Evolutionary conservation across 2,888 invertebrate species (phyloP).

Genomic region (Parasteatoda lunata): DNA sequence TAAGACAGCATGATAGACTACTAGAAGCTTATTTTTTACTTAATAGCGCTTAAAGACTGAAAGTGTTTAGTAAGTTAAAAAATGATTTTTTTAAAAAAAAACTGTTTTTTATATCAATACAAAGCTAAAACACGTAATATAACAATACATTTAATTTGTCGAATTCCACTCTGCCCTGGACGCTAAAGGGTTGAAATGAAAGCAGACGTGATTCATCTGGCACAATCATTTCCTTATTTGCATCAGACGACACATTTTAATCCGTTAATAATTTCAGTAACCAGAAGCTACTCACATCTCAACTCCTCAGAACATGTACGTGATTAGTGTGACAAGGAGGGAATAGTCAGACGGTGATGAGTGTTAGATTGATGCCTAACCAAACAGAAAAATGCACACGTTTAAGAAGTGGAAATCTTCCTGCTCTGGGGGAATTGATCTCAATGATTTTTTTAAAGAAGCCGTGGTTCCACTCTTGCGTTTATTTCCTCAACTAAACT

Average conservation of each 20-base stretch:
- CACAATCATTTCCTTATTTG: background rate
- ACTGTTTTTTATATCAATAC: no score
- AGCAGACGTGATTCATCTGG: no score
- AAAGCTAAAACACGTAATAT: no score
- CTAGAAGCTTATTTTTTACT: no score
- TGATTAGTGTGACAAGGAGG: background rate
- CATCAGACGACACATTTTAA: background rate
- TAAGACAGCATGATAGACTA: no score
- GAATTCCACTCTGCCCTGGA: no score
- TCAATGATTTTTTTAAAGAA: slow-evolving; percentile 24
- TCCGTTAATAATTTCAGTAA: background rate
- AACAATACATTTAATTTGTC: no score
- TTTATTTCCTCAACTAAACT: slow-evolving; percentile 16
- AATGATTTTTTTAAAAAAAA: no score
- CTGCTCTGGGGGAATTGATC: slow-evolving; percentile 43
- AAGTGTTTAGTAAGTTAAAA: no score
- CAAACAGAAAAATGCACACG: slow-evolving; percentile 53
- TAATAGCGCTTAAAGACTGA: no score
- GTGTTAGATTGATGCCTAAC: slow-evolving; percentile 12
- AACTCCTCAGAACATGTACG: background rate
- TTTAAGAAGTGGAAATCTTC: slow-evolving; percentile 46
- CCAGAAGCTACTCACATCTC: background rate
- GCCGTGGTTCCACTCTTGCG: slow-evolving; percentile 45
- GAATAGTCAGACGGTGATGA: background rate
- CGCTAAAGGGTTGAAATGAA: no score